Base-by-base conservation (phyloP, 2,113 vertebrate species). In the Anolis sagrei region DNA sequence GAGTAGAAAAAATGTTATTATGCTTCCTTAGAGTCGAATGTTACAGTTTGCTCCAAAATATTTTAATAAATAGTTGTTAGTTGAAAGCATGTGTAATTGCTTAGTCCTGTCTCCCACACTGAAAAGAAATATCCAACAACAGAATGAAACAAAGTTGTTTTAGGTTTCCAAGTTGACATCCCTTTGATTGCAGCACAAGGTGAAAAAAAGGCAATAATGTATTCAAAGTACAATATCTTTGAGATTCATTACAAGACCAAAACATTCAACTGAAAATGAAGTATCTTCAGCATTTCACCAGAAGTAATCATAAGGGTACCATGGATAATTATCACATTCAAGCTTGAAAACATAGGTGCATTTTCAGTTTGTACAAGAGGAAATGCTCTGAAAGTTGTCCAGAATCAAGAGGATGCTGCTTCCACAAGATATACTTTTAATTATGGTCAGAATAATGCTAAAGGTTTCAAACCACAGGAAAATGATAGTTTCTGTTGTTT, bases 391-490 rank as follows among this genome's bases (percentile, higher is more conserved):
- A 54, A 78, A 44, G 76, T 93, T 94, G 90, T 27, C 51, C 85
- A 0, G 49, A 90, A 91, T 84, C 51, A 79, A 32, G 48, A 88
- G 23, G 13, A 88, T 92, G 87, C 74, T 83, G 89, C 89, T 92
- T 92, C 72, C 89, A 84, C 76, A 89, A 84, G 87, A 90, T 83
- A 44, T 2, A 86, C 78, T 90, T 94, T 79, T 94, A 94, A 91
- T 92, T 92, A 88, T 89, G 88, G 72, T 73, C 75, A 83, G 62
- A 89, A 83, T 14, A 11, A 64, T 3, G 2, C 68, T 80, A 36
- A 90, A 91, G 78, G 79, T 34, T 92, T 70, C 87, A 77, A 73
- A 87, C 85, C 89, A 90, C 88, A 89, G 79, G 61, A 91, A 84
- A 5, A 39, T 76, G 85, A 86, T 87, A 85, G 49, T 87, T 88